Conservation (phyloP, 2,888 invertebrate genomes). For the Chrysotoxum bicinctum region DNA sequence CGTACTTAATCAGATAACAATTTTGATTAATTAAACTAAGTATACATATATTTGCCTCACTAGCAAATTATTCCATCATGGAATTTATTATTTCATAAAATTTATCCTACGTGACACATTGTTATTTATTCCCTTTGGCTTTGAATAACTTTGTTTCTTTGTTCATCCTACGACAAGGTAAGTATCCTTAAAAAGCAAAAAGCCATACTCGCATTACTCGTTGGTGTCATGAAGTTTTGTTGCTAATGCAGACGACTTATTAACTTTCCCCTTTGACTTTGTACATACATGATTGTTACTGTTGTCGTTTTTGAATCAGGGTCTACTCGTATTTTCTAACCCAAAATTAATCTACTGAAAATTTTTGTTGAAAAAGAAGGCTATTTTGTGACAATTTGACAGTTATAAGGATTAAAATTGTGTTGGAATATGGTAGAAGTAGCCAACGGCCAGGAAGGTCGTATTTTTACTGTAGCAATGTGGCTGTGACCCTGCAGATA, state of each 20-base stretch:
- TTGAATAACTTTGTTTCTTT: neutral
- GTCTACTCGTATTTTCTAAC: constrained; percentile 14
- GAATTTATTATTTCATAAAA: constrained; percentile 2
- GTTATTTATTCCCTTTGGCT: neutral
- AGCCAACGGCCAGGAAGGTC: neutral
- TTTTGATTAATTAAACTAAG: constrained; percentile 9
- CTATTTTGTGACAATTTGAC: neutral
- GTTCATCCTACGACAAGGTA: neutral
- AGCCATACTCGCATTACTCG: constrained; percentile 1
- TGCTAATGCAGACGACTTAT: constrained; percentile 2
- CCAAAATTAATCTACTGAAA: constrained; percentile 29
- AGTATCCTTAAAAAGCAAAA: neutral
- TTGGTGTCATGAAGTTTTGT: constrained; percentile 22
- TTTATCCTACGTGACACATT: neutral
- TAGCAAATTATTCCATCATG: neutral
- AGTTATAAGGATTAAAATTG: constrained; percentile 16
- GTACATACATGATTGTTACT: neutral
- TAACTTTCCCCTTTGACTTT: constrained; percentile 20
- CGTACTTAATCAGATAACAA: neutral
- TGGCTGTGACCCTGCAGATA: neutral
- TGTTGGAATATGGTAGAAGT: neutral
- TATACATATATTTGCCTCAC: neutral
- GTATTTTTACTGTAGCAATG: neutral
- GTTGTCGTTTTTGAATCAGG: neutral
- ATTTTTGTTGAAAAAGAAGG: constrained; percentile 17